These are phyloP conservation scores for Epiblema foenella DNA, from an alignment of 2,888 invertebrate species.

Conservation along the genomic window DNA sequence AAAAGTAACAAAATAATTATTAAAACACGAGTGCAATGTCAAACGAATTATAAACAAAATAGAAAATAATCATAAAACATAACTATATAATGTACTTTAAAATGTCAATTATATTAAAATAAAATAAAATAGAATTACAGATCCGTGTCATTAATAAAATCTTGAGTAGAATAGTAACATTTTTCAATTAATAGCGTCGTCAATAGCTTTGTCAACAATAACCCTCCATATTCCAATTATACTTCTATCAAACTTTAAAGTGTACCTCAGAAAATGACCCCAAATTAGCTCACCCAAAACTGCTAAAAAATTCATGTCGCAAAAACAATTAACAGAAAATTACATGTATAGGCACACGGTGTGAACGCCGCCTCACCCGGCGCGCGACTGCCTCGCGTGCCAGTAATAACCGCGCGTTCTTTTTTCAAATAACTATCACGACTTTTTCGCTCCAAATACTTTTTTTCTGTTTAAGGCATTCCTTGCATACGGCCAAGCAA, in stretches of 20 bases:
- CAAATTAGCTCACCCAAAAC: neutral
- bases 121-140: too few species aligned
- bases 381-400: conserved; percentile 84
- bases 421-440: conserved; percentile 84
- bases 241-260: neutral
- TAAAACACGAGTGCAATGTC: too few species aligned
- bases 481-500: conserved; percentile 77
- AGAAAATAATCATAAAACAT: too few species aligned
- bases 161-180: too few species aligned
- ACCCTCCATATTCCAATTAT: neutral
- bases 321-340: conserved; percentile 45
- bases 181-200: too few species aligned
- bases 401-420: conserved; percentile 81
- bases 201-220: neutral
- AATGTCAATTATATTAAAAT: too few species aligned
- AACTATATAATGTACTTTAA: too few species aligned
- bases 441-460: conserved; percentile 82
- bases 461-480: conserved; percentile 75
- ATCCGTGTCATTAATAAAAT: too few species aligned
- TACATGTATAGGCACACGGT: conserved; percentile 54
- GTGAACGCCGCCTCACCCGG: conserved; percentile 65
- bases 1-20: too few species aligned
- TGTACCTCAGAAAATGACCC: neutral
- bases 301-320: conserved; percentile 14
- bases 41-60: too few species aligned